Conservation (phyloP, 1,140 invertebrate genomes). For the Tetranychus cinnabarinus region DNA sequence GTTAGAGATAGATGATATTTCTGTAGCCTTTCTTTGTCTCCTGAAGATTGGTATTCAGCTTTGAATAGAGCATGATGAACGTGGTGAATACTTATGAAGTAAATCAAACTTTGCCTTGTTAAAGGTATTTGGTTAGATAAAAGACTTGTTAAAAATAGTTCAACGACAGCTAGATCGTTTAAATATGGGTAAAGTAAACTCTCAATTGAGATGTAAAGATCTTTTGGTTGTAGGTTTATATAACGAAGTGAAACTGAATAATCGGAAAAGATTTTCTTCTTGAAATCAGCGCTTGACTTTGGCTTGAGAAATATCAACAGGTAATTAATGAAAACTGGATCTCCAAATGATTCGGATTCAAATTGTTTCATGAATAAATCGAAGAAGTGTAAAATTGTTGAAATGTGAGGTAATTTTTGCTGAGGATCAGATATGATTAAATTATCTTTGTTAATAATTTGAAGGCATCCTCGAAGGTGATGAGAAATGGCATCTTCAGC, state of each 20-base stretch:
- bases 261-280: neutral
- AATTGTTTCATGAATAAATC: slow-evolving; percentile 1
- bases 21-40: too few species aligned
- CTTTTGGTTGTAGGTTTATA: neutral
- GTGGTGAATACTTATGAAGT: neutral
- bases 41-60: too few species aligned
- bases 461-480: neutral
- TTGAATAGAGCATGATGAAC: neutral
- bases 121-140: neutral
- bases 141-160: neutral
- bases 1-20: too few species aligned
- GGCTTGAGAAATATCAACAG: slow-evolving; percentile 1
- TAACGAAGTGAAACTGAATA: neutral
- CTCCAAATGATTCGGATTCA: slow-evolving; percentile 3
- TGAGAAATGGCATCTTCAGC: slow-evolving; percentile 1
- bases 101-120: neutral
- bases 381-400: neutral
- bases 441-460: neutral
- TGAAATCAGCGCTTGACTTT: neutral
- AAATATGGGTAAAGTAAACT: neutral
- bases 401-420: neutral
- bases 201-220: neutral
- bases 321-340: slow-evolving; percentile 7
- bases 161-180: neutral
- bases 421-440: neutral